These are phyloP conservation scores for Clupea harengus DNA, from an alignment of 2,113 vertebrate species.

Conservation along the genomic window DNA sequence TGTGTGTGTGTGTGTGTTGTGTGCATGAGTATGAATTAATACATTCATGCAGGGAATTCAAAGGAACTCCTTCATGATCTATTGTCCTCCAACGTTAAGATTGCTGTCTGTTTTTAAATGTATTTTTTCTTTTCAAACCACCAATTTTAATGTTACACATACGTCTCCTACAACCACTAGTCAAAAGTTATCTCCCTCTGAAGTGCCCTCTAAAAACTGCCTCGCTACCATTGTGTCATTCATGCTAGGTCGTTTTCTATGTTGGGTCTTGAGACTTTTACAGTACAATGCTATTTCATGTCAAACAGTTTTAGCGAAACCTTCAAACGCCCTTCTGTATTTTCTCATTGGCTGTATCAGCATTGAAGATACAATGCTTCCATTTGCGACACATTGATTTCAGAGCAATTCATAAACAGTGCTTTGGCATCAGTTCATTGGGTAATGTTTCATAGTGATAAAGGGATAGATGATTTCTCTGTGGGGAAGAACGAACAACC, in stretches of 20 bases:
- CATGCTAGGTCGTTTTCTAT: slow-evolving; percentile 25
- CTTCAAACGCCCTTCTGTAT: slow-evolving; percentile 27
- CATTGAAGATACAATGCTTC: slow-evolving; percentile 22
- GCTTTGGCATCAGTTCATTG: neutral
- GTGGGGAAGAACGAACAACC: neutral
- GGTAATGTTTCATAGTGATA: slow-evolving; percentile 2
- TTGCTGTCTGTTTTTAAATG: neutral
- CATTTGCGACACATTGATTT: neutral
- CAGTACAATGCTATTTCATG: neutral
- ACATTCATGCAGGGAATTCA: neutral
- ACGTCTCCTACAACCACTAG: neutral
- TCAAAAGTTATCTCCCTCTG: slow-evolving; percentile 22
- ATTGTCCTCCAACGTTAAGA: neutral
- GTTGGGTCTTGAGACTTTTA: neutral
- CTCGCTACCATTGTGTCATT: slow-evolving; percentile 20
- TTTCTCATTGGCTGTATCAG: neutral
- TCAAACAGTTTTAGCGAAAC: slow-evolving; percentile 14
- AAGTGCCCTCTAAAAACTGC: slow-evolving; percentile 14
- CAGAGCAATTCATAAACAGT: neutral
- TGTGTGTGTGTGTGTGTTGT: neutral
- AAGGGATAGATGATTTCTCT: neutral
- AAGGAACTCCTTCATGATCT: neutral
- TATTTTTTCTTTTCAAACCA: neutral
- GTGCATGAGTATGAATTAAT: neutral
- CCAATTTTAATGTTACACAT: neutral